Percentiles rank a stretch among this genome's conserved stretches.
phyloP scores from a whole-genome alignment of 2,797 vertebrate genomes.

The Periophthalmus magnuspinnatus region DNA sequence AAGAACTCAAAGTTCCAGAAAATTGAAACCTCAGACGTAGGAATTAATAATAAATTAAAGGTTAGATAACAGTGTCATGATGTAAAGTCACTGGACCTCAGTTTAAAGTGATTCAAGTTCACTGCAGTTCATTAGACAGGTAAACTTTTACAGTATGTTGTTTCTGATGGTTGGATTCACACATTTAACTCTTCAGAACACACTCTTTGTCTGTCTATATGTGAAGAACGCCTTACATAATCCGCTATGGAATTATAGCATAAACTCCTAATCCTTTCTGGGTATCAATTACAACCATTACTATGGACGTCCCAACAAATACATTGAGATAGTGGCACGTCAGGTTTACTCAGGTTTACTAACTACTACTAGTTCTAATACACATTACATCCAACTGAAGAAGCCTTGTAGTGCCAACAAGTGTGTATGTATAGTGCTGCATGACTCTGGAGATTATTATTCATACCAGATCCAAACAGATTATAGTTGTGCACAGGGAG shows the following conservation, averaged over 20 bases:
- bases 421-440: background rate
- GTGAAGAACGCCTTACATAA: conserved; percentile 56
- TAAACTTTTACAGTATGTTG: background rate
- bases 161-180: background rate
- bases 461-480: conserved; percentile 31
- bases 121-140: conserved; percentile 14
- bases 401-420: background rate
- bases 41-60: conserved; percentile 53
- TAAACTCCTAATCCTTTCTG: conserved; percentile 50
- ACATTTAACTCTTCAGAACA: conserved; percentile 23
- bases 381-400: conserved; percentile 13
- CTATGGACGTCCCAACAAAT: conserved; percentile 17
- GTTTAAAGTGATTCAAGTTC: conserved; percentile 14
- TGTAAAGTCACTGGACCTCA: conserved; percentile 17
- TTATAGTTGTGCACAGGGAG: conserved; percentile 30
- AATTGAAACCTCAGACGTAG: conserved; percentile 10
- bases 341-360: conserved; percentile 4
- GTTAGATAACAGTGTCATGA: conserved; percentile 43
- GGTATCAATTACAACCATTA: conserved; percentile 30
- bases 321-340: background rate
- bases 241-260: conserved; percentile 48
- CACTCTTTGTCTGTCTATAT: conserved; percentile 29
- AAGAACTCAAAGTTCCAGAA: background rate
- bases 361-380: background rate
- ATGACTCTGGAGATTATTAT: conserved; percentile 29